phyloP scores from a whole-genome alignment of 1,140 invertebrate genomes.

The Andrena cerasifolii region DNA sequence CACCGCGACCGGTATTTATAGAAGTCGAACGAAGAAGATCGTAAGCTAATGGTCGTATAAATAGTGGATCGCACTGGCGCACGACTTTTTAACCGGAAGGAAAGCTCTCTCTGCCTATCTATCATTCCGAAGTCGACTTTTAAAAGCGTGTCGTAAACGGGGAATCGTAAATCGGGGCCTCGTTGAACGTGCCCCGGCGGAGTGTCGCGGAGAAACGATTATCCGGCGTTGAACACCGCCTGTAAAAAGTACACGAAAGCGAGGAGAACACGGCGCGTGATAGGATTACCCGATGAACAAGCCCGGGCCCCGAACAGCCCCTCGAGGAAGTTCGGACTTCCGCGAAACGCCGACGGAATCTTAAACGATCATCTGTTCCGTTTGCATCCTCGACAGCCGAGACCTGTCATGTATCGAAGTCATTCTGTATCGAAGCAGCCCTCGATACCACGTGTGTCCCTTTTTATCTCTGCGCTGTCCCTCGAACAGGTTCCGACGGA shows the following conservation, averaged over 20 bases:
- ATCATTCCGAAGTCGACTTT: conserved; percentile 17
- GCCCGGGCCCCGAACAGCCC: conserved; percentile 8
- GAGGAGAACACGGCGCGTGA: conserved; percentile 51
- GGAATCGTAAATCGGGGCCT: conserved; percentile 51
- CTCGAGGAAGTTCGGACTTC: conserved; percentile 70
- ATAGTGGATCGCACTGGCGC: conserved; percentile 53
- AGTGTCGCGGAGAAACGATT: conserved; percentile 43
- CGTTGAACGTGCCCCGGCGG: conserved; percentile 16
- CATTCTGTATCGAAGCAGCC: not conserved
- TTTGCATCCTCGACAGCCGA: not conserved
- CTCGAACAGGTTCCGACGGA: not conserved
- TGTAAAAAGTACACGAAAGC: conserved; percentile 55
- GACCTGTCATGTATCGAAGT: not conserved
- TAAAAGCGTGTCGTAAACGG: conserved; percentile 55
- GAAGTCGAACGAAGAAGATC: conserved; percentile 59
- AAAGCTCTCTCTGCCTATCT: conserved; percentile 17
- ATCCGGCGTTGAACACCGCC: conserved; percentile 46
- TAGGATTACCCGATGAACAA: conserved; percentile 48
- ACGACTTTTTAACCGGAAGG: conserved; percentile 63
- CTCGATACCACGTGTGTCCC: not conserved
- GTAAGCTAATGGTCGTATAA: conserved; percentile 65
- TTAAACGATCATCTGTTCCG: conserved; percentile 67
- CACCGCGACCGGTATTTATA: conserved; percentile 60
- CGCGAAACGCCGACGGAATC: conserved; percentile 64
- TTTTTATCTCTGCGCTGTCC: not conserved